A percentile compares a stretch with the other conserved stretches of the same genome.
phyloP scores from a whole-genome alignment of 1,140 invertebrate genomes.

The Tetranychus urticae region DNA sequence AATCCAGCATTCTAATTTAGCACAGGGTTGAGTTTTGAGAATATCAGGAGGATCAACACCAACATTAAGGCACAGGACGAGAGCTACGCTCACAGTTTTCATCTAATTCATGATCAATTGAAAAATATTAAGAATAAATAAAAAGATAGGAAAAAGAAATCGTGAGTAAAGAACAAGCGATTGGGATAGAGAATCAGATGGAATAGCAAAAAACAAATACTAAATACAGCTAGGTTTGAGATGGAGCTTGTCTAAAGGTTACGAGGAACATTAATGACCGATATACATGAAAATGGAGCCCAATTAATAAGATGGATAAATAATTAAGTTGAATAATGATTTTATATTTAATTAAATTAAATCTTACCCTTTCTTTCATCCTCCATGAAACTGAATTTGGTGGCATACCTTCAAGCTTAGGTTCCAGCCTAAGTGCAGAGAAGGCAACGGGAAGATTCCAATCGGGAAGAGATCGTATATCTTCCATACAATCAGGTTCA shows the following conservation, averaged over 20 bases:
- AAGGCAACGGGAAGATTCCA: neutral
- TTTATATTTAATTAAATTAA: neutral
- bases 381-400: neutral
- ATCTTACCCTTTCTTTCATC: neutral
- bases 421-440: neutral
- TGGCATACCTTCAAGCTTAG: neutral
- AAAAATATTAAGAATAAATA: neutral
- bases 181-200: neutral
- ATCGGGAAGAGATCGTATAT: neutral
- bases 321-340: neutral
- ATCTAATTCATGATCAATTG: conserved; percentile 34
- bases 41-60: conserved; percentile 97
- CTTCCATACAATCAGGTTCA: neutral
- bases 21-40: conserved; percentile 86
- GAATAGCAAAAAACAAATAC: neutral
- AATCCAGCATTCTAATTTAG: conserved; percentile 88
- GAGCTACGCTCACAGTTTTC: conserved; percentile 96
- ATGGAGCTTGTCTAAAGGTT: no score
- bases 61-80: conserved; percentile 92
- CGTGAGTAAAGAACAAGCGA: no score
- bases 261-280: no score
- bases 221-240: no score
- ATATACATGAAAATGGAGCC: no score
- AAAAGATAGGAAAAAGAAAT: no score
- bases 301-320: no score